Evolutionary conservation across 2,888 invertebrate genomes (phyloP), one percentile per base, ranked within the genome.

Genomic region (Drosophila niveifrons): DNA sequence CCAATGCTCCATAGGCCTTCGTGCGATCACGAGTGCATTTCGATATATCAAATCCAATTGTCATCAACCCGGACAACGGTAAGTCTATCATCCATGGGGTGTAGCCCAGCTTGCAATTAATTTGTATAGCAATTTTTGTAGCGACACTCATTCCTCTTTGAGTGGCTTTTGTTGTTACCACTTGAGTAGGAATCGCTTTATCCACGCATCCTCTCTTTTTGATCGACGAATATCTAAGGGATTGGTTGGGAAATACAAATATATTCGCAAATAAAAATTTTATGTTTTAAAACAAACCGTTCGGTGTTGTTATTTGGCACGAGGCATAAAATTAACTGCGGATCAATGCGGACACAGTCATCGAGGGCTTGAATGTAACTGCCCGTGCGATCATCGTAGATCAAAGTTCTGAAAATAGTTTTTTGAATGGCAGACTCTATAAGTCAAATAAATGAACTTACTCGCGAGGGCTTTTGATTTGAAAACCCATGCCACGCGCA

Each of bases 101-200:
- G 1, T 98, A 98, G 0, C 98, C 99, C 39, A 98, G 92, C 93
- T 99, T 99, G 90, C 97, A 97, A 91, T 97, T 97, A 57, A 99
- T 94, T 91, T 99, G 99, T 47, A 99, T 96, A 0, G 96, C 97
- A 0, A 99, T 95, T 93, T 99, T 99, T 0, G 98, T 98, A 0
- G 97, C 97, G 46, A 98, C 96, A 0, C 96, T 96, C 95, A 96
- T 3, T 0, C 73, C 67, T n/a, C 79, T 88, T 18, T 75, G 71
- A 2, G 82, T 84, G 0, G 66, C 64, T 7, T 53, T 72, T 0
- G 80, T 75, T 7, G 90, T 90, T 13, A 92, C 92, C 0, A 95
- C 94, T 88, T 96, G 96, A 0, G 95, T 95, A 0, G 96, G 95
- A 2, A 96, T 94, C 0, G 96, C 95, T 36, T 95, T 93, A 75